Percentiles rank a stretch among this genome's conserved stretches.
Conservation (phyloP, 1,140 invertebrate genomes). For the Panagrolaimus sp. region DNA sequence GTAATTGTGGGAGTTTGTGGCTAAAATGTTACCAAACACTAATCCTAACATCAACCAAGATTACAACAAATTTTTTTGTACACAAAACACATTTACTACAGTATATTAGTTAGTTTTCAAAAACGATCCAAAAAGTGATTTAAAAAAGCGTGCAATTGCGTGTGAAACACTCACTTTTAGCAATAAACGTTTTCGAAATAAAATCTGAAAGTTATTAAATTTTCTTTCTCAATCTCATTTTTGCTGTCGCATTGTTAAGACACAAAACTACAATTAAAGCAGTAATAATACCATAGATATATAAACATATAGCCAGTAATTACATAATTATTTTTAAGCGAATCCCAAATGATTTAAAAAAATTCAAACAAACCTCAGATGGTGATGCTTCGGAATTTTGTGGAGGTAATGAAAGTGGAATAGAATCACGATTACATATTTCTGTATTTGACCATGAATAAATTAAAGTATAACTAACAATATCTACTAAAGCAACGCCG, state of each 20-base stretch:
- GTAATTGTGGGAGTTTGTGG: slow-evolving; percentile 2
- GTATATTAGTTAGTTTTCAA: too few relatives aligned
- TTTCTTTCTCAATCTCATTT: background rate
- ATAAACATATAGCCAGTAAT: too few relatives aligned
- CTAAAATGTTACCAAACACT: background rate
- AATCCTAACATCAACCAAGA: background rate
- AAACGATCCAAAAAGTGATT: background rate
- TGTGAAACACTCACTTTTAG: slow-evolving; percentile 34
- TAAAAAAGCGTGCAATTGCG: background rate
- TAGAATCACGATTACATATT: slow-evolving; percentile 39
- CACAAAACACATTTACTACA: slow-evolving; percentile 2
- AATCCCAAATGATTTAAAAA: too few relatives aligned
- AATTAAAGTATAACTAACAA: slow-evolving; percentile 43
- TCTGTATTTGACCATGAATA: slow-evolving; percentile 53
- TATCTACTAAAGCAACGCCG: slow-evolving; percentile 52
- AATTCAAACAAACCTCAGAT: slow-evolving; percentile 28
- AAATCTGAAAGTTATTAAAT: slow-evolving; percentile 22
- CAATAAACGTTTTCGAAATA: slow-evolving; percentile 26
- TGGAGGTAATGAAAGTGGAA: slow-evolving; percentile 31
- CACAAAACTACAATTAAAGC: too few relatives aligned
- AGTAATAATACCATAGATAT: too few relatives aligned
- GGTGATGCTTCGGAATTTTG: slow-evolving; percentile 39
- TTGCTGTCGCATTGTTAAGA: too few relatives aligned
- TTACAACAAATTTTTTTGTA: background rate
- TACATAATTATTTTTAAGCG: too few relatives aligned